Base-by-base conservation (phyloP, 2,113 vertebrate species). In the Spea bombifrons region DNA sequence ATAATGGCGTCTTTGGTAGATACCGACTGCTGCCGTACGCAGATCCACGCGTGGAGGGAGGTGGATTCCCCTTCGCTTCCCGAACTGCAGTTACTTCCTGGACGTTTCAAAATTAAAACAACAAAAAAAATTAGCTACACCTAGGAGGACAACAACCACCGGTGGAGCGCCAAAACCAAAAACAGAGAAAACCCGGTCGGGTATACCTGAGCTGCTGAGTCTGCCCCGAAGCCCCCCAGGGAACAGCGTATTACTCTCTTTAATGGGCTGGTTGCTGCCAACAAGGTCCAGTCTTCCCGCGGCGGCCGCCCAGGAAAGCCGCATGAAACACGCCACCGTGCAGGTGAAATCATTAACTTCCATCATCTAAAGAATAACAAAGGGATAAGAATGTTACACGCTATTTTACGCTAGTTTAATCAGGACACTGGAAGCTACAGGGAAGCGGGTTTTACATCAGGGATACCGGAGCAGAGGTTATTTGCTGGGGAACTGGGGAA, bases 21-120 rank as follows among this genome's bases (percentile, higher is more conserved):
- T 66, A 99, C 95, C 0, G 92, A 93, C 84, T 94, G 95, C 81
- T 99, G 97, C 49, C 95, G 92, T 68, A 98, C 96, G 66, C 97
- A 99, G 88, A 99, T 98, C 55, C 97, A 96, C 2, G 96, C 97
- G 0, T 98, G 97, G 82, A 99, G 84, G 0, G 94, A 94, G 3
- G 92, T 96, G 0, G 92, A 87, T 65, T 99, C 97, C 0, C 97
- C 96, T 84, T 99, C 97, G 0, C 97, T 99, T 85, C 97, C 94
- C 12, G 96, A 96, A 84, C 97, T 99, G 92, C 97, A 98, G 75
- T 96, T 99, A 84, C 97, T 99, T 82, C 97, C 97, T 99, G 88
- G 13, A 68, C 49, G 3, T 4, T 30, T 52, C 6, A 52, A 52
- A 10, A 52, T 52, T 7, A 52, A 52, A 52, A 65, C 83, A 0